These are phyloP conservation scores for Actinia equina DNA, from an alignment of 64 coral and sea anemone species.

Conservation along the genomic window DNA sequence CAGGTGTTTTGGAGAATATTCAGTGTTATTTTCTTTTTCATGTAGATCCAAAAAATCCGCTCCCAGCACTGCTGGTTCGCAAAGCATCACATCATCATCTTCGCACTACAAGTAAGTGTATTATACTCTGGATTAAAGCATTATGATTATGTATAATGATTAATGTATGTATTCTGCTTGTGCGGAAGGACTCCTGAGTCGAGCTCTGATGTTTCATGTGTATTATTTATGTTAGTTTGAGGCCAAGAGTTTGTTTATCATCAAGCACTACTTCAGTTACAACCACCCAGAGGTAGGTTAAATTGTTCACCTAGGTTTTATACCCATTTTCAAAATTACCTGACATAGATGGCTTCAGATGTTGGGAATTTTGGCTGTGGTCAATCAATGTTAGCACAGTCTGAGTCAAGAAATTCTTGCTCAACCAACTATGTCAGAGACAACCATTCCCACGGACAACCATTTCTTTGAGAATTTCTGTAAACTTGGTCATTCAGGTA, in stretches of 20 bases:
- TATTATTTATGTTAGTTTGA: neutral
- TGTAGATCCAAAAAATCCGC: neutral
- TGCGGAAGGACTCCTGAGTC: neutral
- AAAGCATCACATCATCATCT: neutral
- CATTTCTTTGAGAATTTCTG: no score
- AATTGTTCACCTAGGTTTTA: no score
- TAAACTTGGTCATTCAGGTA: no score
- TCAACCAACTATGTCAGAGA: no score
- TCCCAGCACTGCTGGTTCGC: slow-evolving; percentile 10
- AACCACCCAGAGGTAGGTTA: neutral
- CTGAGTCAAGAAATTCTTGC: no score
- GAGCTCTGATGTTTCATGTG: neutral
- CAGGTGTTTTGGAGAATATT: no score
- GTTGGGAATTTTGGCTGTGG: no score
- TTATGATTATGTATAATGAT: no score
- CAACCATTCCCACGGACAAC: no score
- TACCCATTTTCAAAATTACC: no score
- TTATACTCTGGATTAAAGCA: neutral
- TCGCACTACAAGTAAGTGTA: slow-evolving; percentile 16
- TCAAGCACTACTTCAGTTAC: neutral
- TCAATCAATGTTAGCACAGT: no score
- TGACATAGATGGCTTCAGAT: no score
- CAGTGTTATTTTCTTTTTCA: neutral
- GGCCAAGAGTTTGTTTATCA: slow-evolving; percentile 17
- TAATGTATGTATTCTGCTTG: neutral